phyloP scores from a whole-genome alignment of 2,113 vertebrate species.

The Podiceps cristatus region DNA sequence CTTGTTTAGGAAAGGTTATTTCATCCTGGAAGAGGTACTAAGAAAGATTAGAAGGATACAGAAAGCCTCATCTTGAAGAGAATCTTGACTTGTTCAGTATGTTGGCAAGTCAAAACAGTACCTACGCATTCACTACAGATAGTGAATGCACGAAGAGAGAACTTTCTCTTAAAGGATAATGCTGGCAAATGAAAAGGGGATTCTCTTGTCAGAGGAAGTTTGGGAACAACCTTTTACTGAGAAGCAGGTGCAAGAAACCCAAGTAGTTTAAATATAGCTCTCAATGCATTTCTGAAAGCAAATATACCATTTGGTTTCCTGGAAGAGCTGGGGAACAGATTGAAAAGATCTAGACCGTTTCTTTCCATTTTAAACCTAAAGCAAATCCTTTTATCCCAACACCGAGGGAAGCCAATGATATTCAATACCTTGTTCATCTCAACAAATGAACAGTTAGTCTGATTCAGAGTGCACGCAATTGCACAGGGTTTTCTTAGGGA shows the following conservation, averaged over 20 bases:
- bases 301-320: not conserved
- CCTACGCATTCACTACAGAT: not conserved
- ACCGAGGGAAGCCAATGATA: not conserved
- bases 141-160: not conserved
- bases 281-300: not conserved
- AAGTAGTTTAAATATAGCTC: not conserved
- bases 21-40: not conserved
- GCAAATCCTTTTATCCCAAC: not conserved
- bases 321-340: not conserved
- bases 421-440: not conserved
- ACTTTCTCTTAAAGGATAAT: not conserved
- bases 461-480: not conserved
- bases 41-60: not conserved
- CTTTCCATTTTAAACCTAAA: not conserved
- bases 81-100: not conserved
- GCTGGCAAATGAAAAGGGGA: not conserved
- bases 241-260: constrained; percentile 16
- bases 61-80: not conserved
- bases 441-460: not conserved
- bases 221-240: not conserved
- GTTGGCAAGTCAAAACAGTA: not conserved
- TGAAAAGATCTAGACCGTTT: not conserved
- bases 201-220: not conserved
- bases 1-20: not conserved
- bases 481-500: not conserved